Base-by-base conservation (phyloP, 2,888 invertebrate genomes). In the Polyommatus iphigenia region DNA sequence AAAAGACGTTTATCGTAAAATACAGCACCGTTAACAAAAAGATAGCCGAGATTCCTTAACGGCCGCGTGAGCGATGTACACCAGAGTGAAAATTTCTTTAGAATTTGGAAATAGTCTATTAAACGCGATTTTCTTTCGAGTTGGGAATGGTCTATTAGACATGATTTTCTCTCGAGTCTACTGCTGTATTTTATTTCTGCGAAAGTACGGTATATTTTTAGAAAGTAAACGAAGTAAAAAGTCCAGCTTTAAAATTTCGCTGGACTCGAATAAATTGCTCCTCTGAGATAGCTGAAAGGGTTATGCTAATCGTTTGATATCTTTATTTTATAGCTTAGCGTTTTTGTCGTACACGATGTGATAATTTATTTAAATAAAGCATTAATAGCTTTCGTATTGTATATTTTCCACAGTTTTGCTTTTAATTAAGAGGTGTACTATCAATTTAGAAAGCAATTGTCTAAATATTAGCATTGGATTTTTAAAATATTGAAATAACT, bases 21-120 rank as follows among this genome's bases (percentile, higher is more conserved):
- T 90, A 89, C 88, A 83, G 85, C 85, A 82, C 85, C 88, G 87
- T 89, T 90, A 89, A 88, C 88, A 88, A 85, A 83, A 84, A 86
- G 87, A 87, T 85, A 85, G 84, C 83, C 80, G 82, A 84, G 84
- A 87, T 87, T 86, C 78, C 78, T 78, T 76, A 78, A 67, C 67
- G 78, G 80, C 79, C 77, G 75, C 72, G 54, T 36, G 59, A 76
- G 50, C 78, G 41, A 75, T 75, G 36, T 75, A 67, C 57, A 57
- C 29, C n/a, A 20, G 54, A 50, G 41, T 79, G 72, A 67, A 67
- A 67, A 67, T 67, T 67, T 67, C 72, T 41, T 72, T 72, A 41
- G n/a, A 72, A 72, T 72, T 72, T 72, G 72, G 36, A 72, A 72
- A 72, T 72, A n/a, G 72, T 41, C 41, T 72, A 72, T 72, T 72